A percentile compares a stretch with the other conserved stretches of the same genome.
These are phyloP conservation scores for Ptychobarbus kaznakovi DNA, from an alignment of 2,797 vertebrate genomes.

Conservation along the genomic window DNA sequence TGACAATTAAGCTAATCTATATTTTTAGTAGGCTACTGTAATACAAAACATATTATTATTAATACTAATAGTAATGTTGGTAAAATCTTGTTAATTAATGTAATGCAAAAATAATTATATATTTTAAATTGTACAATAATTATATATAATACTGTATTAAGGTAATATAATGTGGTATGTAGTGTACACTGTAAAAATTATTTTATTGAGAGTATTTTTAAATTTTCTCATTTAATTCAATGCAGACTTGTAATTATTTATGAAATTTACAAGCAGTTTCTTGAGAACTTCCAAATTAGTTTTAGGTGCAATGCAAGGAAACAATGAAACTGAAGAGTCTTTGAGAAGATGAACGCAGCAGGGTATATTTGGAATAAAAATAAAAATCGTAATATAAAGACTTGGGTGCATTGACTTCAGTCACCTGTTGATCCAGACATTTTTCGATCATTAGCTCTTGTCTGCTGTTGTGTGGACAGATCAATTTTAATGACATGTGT, in stretches of 20 bases:
- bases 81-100: not conserved
- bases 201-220: not conserved
- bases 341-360: not conserved
- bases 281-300: not conserved
- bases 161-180: not conserved
- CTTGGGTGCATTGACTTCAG: not conserved
- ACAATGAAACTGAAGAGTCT: not conserved
- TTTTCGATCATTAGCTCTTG: not conserved
- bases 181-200: not conserved
- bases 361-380: not conserved
- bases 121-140: too few species aligned
- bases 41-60: too few species aligned
- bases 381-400: not conserved
- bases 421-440: not conserved
- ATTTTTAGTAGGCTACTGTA: too few species aligned
- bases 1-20: not conserved
- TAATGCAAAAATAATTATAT: not conserved
- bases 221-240: not conserved
- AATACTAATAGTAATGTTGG: not conserved
- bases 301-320: not conserved
- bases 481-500: conserved; percentile 1
- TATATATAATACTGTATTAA: not conserved
- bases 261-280: not conserved
- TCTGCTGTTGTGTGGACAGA: not conserved
- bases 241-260: not conserved